Base-by-base conservation (phyloP, 2,888 invertebrate genomes). In the Ophioninae sp. region DNA sequence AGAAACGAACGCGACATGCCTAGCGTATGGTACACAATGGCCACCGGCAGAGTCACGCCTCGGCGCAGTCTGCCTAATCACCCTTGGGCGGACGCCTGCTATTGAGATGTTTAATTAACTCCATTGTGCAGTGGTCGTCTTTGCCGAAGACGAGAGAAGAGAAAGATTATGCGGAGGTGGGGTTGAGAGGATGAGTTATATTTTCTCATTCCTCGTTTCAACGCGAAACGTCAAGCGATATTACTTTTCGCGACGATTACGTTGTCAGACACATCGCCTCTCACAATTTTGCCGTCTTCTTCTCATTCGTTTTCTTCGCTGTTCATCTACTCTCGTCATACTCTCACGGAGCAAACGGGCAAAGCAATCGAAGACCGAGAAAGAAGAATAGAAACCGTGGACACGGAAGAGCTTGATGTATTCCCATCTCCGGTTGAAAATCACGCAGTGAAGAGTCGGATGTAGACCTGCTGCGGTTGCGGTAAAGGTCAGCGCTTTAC, bases 71-170 rank as follows among this genome's bases (percentile, higher is more conserved):
- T 89, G 91, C 89, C 92, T 91, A 91, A 91, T 91, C 91, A 91
- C 90, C 90, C 89, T 86, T 88, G 88, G 89, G 89, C 89, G 88
- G 89, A 89, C 90, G 89, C 88, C 91, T 91, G 91, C 91, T 90
- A 92, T 92, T 91, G 90, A 91, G 91, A 91, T 89, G 90, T 92
- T 91, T 91, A 92, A 92, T 92, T 92, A 91, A 92, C 91, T 92
- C 89, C 88, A 89, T 90, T 90, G 89, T 89, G 86, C 39, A 67
- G 75, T 73, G 57, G 61, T 70, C 74, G 73, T 80, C 81, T 84
- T 85, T 81, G 73, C 73, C 81, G 73, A 67, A 74, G 70, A 64
- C 61, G 72, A 74, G 68, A 23, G 30, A 21, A 77, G 39, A 69
- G 44, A 50, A 37, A 20, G 10, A 74, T 17, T 13, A 7, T 13